phyloP scores from a whole-genome alignment of 1,140 invertebrate species.

The Odontomachus brunneus region DNA sequence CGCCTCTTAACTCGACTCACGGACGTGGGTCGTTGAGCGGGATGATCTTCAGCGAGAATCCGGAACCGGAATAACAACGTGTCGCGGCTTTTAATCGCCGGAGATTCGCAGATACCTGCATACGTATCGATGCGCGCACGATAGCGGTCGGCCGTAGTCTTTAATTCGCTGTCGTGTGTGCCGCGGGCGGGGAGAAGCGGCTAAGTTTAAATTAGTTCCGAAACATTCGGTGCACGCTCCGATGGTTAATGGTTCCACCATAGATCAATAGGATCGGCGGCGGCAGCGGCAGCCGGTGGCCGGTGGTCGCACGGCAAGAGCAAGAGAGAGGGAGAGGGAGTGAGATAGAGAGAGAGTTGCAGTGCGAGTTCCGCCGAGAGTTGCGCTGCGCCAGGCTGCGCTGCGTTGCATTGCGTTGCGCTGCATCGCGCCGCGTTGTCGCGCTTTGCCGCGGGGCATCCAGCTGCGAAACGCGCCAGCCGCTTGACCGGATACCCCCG shows the following conservation, averaged over 20 bases:
- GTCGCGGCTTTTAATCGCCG: conserved; percentile 66
- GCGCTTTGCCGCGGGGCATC: conserved; percentile 39
- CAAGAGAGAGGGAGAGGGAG: neutral
- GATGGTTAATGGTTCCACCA: conserved; percentile 77
- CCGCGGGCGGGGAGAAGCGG: conserved; percentile 60
- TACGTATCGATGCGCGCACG: conserved; percentile 14
- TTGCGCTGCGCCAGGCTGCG: neutral
- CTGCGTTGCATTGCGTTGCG: neutral
- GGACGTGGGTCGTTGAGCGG: too few relatives aligned
- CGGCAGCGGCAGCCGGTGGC: conserved; percentile 1
- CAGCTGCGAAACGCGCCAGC: conserved; percentile 50
- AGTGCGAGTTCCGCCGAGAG: too few relatives aligned
- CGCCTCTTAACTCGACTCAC: too few relatives aligned
- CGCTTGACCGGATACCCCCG: conserved; percentile 46
- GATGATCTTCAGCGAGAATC: neutral
- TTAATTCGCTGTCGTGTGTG: conserved; percentile 73
- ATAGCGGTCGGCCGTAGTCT: conserved; percentile 59
- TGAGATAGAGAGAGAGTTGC: too few relatives aligned
- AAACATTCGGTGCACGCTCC: conserved; percentile 80
- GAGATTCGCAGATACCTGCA: conserved; percentile 18
- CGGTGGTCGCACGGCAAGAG: conserved; percentile 29
- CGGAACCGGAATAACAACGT: conserved; percentile 50
- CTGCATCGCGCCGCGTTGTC: conserved; percentile 11
- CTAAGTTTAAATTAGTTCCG: conserved; percentile 83
- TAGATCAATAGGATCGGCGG: conserved; percentile 64